A percentile compares a stretch with the other conserved stretches of the same genome.
Evolutionary conservation across 2,888 invertebrate species (phyloP).

Genomic region (Cecidostiba fungosa): DNA sequence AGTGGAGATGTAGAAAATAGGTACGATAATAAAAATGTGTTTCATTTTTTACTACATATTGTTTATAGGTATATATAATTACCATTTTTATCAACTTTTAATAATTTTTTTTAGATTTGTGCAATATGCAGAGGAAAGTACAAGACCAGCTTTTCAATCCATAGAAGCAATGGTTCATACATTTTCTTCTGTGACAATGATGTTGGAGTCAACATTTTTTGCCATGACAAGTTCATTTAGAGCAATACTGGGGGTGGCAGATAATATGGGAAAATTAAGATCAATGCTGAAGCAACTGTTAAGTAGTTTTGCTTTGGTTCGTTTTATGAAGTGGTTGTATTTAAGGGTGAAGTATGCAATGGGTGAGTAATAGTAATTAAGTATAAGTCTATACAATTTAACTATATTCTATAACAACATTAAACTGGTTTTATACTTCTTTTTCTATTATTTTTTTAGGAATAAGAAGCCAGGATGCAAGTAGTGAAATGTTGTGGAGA

Average conservation of each 20-base stretch:
- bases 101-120: conserved; percentile 84
- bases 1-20: conserved; percentile 85
- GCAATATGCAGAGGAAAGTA: conserved; percentile 94
- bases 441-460: conserved; percentile 69
- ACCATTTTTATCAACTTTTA: conserved; percentile 25
- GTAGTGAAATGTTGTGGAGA: conserved; percentile 76
- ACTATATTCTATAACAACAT: neutral
- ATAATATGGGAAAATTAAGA: conserved; percentile 93
- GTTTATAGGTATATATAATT: neutral
- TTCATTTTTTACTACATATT: neutral
- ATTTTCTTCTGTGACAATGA: conserved; percentile 96
- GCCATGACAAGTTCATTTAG: conserved; percentile 97
- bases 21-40: conserved; percentile 73
- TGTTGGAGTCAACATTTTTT: conserved; percentile 98
- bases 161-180: conserved; percentile 96
- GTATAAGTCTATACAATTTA: neutral
- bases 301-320: conserved; percentile 92
- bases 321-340: conserved; percentile 90
- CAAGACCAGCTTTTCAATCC: conserved; percentile 95
- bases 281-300: conserved; percentile 93
- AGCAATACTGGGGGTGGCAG: conserved; percentile 97
- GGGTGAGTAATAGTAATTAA: conserved; percentile 79
- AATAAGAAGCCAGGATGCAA: conserved; percentile 73
- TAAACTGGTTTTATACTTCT: conserved; percentile 13
- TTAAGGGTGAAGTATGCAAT: conserved; percentile 87